These are phyloP conservation scores for Apoda limacodes DNA, from an alignment of 2,888 invertebrate genomes.

Conservation along the genomic window DNA sequence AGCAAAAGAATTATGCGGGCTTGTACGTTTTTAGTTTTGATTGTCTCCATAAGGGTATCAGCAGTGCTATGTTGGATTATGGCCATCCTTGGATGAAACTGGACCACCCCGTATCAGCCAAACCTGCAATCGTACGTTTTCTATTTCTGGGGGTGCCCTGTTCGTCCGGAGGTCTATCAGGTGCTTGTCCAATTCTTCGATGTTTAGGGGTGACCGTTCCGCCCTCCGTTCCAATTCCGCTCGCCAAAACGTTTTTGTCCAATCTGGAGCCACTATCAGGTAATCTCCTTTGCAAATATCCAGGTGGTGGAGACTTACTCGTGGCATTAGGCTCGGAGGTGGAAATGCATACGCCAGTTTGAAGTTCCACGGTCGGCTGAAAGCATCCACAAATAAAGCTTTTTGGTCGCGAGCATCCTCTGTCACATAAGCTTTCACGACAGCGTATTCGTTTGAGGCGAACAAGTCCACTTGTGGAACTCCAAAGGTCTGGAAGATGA, in stretches of 20 bases:
- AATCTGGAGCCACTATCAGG: conserved; percentile 16
- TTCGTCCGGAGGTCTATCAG: conserved; percentile 8
- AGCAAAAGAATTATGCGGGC: too few species aligned
- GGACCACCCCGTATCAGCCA: conserved; percentile 12
- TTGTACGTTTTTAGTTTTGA: too few species aligned
- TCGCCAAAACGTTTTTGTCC: conserved; percentile 19
- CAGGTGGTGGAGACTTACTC: conserved; percentile 18
- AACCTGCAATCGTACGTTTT: conserved; percentile 5
- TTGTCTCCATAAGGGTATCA: too few species aligned
- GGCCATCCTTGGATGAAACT: too few species aligned
- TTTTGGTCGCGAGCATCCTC: conserved; percentile 9
- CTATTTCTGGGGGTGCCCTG: conserved; percentile 5
- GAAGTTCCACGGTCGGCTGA: conserved; percentile 17
- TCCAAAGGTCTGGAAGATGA: too few species aligned
- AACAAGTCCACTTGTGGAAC: too few species aligned
- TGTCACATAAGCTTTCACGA: conserved; percentile 11
- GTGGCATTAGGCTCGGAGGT: conserved; percentile 20
- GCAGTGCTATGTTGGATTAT: too few species aligned
- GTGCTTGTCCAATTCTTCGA: conserved; percentile 1
- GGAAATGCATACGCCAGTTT: conserved; percentile 20
- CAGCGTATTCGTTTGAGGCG: too few species aligned
- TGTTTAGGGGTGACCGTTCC: conserved; percentile 8
- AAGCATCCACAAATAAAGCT: conserved; percentile 14
- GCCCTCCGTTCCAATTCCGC: conserved; percentile 16
- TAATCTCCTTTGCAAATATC: conserved; percentile 15